Conservation (phyloP, 1,140 invertebrate genomes). For the Neelides sp. region DNA sequence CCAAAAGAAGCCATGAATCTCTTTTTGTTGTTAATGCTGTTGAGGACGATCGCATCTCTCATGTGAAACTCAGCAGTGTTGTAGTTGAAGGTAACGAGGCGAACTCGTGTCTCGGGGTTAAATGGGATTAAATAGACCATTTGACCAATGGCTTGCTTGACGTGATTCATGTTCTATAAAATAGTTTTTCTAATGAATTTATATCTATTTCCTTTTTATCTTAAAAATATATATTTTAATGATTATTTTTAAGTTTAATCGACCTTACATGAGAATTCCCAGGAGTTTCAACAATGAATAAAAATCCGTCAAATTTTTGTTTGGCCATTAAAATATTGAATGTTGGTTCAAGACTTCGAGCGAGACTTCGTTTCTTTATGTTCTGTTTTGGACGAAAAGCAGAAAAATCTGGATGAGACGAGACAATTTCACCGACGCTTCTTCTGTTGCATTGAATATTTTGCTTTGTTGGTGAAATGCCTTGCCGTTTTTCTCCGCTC, state of each 20-base stretch:
- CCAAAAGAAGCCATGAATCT: too few relatives aligned
- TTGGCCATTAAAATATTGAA: neutral
- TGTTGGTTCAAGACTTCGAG: neutral
- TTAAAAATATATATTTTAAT: neutral
- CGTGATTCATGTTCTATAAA: constrained; percentile 2
- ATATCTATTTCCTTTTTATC: neutral
- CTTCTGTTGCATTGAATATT: constrained; percentile 31
- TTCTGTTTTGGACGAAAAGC: neutral
- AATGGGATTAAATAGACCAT: constrained; percentile 7
- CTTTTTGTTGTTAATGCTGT: too few relatives aligned
- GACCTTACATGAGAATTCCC: neutral
- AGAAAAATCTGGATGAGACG: constrained; percentile 25
- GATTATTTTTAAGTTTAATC: neutral
- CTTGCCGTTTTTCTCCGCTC: constrained; percentile 28
- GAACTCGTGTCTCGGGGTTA: too few relatives aligned
- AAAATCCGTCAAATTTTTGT: constrained; percentile 5
- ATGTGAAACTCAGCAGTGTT: too few relatives aligned
- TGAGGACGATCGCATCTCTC: too few relatives aligned
- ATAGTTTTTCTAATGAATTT: neutral
- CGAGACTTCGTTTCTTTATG: neutral
- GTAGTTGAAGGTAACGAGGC: too few relatives aligned
- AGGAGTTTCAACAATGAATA: constrained; percentile 21
- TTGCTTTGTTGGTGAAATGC: constrained; percentile 33
- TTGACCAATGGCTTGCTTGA: constrained; percentile 18
- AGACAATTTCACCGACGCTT: constrained; percentile 25